phyloP scores from a whole-genome alignment of 2,797 vertebrate species.

The Mormyrops boulengeri region DNA sequence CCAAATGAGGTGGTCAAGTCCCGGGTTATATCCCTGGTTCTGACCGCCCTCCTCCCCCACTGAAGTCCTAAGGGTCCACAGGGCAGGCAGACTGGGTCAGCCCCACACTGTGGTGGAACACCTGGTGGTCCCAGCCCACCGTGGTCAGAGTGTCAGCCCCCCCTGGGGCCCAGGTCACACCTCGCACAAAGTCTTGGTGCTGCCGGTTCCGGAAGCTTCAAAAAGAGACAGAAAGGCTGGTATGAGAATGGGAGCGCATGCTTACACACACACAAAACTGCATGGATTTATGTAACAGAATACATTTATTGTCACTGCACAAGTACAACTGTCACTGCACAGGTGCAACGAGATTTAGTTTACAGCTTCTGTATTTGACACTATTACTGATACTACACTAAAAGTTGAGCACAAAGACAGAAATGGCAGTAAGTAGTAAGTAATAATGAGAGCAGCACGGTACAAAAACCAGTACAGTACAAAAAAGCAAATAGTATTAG shows the following conservation, averaged over 20 bases:
- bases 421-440: background rate
- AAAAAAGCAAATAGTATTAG: background rate
- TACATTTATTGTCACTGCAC: background rate
- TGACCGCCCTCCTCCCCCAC: background rate
- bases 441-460: background rate
- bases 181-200: slow-evolving; percentile 84
- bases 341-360: background rate
- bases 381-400: background rate
- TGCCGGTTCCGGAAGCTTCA: slow-evolving; percentile 70
- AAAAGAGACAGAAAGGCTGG: slow-evolving; percentile 6
- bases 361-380: background rate
- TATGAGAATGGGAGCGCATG: background rate
- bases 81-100: background rate
- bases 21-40: background rate
- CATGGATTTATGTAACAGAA: background rate
- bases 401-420: background rate
- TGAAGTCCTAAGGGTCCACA: background rate
- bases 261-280: background rate
- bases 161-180: slow-evolving; percentile 76
- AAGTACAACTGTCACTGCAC: too few species aligned
- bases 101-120: slow-evolving; percentile 76
- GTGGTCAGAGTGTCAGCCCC: slow-evolving; percentile 75
- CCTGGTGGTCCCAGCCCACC: slow-evolving; percentile 91
- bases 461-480: background rate
- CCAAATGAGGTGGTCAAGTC: background rate